These are phyloP conservation scores for Rhegmatorhina hoffmannsi DNA, from an alignment of 2,113 vertebrate species.

Conservation along the genomic window DNA sequence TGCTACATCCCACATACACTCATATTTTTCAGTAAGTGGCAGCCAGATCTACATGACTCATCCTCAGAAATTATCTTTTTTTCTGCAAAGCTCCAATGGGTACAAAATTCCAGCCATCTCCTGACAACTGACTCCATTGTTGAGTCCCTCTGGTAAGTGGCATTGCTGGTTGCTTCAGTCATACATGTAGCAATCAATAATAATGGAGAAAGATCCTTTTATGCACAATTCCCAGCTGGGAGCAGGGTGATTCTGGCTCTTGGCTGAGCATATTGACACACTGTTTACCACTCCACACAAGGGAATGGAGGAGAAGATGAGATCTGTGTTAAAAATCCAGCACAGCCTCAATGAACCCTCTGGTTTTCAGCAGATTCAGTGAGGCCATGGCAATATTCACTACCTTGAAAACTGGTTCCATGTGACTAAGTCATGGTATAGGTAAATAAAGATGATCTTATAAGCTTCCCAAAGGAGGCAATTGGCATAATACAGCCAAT, in stretches of 20 bases:
- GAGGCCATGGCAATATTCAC: neutral
- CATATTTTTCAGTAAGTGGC: neutral
- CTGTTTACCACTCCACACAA: neutral
- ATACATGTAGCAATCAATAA: neutral
- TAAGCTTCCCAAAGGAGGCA: neutral
- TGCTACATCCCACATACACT: neutral
- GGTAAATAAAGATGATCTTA: neutral
- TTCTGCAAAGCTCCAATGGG: neutral
- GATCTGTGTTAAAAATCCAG: neutral
- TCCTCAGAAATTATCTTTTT: neutral
- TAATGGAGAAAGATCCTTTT: neutral
- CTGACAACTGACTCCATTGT: accelerated
- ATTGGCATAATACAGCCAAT: neutral
- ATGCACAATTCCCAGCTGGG: neutral
- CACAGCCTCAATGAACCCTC: accelerated
- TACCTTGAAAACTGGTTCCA: neutral
- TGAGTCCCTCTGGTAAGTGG: neutral
- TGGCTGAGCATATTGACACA: neutral
- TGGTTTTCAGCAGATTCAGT: neutral
- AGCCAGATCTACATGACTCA: constrained; percentile 7
- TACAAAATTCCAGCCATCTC: neutral
- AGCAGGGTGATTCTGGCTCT: neutral
- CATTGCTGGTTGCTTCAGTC: neutral
- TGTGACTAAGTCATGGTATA: neutral
- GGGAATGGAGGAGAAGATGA: neutral